These are phyloP conservation scores for Erpornis zantholeuca DNA, from an alignment of 2,113 vertebrate species.

Conservation along the genomic window DNA sequence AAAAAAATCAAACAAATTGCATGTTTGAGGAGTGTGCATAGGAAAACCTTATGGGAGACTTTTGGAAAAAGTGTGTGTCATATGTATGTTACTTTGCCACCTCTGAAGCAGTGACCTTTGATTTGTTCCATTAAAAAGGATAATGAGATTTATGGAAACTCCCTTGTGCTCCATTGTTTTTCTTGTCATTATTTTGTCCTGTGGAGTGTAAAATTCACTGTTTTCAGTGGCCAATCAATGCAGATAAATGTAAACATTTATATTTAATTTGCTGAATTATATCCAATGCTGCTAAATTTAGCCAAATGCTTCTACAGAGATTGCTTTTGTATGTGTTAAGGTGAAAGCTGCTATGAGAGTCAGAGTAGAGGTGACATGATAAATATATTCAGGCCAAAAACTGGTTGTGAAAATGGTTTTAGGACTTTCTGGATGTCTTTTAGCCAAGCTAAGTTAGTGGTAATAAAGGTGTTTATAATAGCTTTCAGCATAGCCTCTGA, in stretches of 20 bases:
- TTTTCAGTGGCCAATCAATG: background rate
- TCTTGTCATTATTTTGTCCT: background rate
- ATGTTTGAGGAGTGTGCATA: background rate
- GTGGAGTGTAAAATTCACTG: background rate
- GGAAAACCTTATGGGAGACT: background rate
- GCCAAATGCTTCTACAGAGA: background rate
- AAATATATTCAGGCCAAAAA: background rate
- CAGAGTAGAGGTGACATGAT: background rate
- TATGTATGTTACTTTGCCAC: background rate
- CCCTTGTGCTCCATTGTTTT: background rate
- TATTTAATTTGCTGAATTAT: background rate
- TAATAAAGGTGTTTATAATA: background rate
- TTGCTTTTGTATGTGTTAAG: background rate
- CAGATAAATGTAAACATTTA: background rate
- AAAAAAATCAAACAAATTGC: background rate
- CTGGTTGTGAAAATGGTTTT: background rate
- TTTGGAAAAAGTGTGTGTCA: background rate
- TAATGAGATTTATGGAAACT: background rate
- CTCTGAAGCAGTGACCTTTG: background rate
- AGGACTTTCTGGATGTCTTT: background rate
- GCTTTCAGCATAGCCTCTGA: background rate
- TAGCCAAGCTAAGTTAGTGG: background rate
- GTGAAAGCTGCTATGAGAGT: background rate
- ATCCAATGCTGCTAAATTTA: background rate
- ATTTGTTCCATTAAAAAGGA: background rate